Percentiles rank a stretch among this genome's conserved stretches.
These are phyloP conservation scores for Bombus cullumanus DNA, from an alignment of 1,140 invertebrate species.

Conservation along the genomic window DNA sequence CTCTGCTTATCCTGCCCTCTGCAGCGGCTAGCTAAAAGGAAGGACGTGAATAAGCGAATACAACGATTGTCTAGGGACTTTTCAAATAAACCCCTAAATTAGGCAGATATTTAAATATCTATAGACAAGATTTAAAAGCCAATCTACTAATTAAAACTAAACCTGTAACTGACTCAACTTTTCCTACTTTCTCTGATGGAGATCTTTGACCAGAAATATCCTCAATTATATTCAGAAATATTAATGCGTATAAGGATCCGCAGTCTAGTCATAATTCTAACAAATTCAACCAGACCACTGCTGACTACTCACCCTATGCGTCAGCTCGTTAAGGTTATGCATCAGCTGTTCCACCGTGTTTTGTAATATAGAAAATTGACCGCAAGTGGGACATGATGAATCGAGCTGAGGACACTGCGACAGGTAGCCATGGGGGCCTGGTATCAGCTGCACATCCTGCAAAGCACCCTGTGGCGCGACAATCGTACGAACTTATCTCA, in stretches of 20 bases:
- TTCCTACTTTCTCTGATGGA: too few species aligned
- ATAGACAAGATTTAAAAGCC: too few species aligned
- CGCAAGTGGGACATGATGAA: conserved; percentile 94
- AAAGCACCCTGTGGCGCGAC: conserved; percentile 88
- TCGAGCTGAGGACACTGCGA: conserved; percentile 93
- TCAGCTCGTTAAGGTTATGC: conserved; percentile 85
- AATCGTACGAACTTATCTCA: conserved; percentile 66
- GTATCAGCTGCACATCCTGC: conserved; percentile 93
- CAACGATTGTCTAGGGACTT: background rate
- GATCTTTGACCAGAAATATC: too few species aligned
- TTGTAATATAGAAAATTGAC: conserved; percentile 92
- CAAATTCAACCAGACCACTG: background rate
- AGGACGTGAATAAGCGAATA: conserved; percentile 73
- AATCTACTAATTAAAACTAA: too few species aligned
- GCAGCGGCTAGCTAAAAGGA: conserved; percentile 89
- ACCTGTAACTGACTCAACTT: too few species aligned
- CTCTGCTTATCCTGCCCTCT: conserved; percentile 88
- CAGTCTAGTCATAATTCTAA: background rate
- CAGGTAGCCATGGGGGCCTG: conserved; percentile 92
- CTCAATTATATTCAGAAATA: too few species aligned
- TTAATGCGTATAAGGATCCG: too few species aligned
- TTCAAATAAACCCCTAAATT: background rate
- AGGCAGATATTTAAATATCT: too few species aligned
- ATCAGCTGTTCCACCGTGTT: conserved; percentile 86
- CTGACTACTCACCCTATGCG: conserved; percentile 84